Evolutionary conservation across 2,797 vertebrate genomes (phyloP).

Genomic region (Poeciliopsis infans): DNA sequence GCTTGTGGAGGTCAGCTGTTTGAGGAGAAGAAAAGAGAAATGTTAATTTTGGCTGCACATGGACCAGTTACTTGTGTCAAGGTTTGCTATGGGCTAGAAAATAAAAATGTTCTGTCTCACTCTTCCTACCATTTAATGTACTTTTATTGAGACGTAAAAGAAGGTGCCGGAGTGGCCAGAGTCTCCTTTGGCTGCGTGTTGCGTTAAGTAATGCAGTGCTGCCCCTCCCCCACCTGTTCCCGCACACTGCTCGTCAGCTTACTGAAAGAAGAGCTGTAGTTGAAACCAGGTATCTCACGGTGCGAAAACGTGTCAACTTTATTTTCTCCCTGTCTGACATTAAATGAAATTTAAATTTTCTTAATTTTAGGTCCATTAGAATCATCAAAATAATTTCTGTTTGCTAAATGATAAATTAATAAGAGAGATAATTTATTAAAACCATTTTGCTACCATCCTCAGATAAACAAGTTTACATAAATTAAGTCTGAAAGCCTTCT

Average conservation of each 20-base stretch:
- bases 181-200: background rate
- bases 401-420: background rate
- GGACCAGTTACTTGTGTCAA: background rate
- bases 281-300: background rate
- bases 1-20: slow-evolving; percentile 8
- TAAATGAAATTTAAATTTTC: background rate
- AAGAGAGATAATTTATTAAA: background rate
- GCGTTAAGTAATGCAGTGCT: background rate
- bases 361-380: background rate
- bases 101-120: background rate
- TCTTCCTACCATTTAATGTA: background rate
- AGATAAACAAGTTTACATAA: background rate
- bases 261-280: background rate
- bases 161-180: background rate
- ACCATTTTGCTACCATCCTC: background rate
- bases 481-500: background rate
- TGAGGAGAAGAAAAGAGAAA: slow-evolving; percentile 17
- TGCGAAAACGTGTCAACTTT: background rate
- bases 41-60: background rate
- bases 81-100: background rate
- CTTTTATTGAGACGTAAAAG: background rate
- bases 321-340: background rate
- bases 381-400: background rate
- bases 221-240: background rate
- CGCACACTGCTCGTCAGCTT: background rate